These are phyloP conservation scores for Agapornis canus DNA, from an alignment of 2,797 vertebrate genomes.

Conservation along the genomic window DNA sequence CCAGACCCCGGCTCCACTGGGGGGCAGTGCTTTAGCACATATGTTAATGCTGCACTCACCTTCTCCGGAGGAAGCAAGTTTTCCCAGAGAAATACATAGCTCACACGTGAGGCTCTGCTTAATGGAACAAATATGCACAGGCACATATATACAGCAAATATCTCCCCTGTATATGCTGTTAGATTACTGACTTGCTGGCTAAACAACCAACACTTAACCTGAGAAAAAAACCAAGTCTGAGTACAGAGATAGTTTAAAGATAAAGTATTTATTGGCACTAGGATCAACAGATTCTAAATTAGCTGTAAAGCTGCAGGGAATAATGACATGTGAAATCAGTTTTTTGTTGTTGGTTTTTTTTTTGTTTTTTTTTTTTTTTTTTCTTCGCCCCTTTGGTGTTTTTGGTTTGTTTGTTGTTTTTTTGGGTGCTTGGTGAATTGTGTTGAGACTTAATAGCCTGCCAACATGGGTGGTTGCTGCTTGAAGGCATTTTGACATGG, in stretches of 20 bases:
- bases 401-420: too few relatives aligned
- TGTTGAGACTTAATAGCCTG: conserved; percentile 64
- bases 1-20: neutral
- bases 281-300: conserved; percentile 70
- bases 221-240: neutral
- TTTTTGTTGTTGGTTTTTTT: neutral
- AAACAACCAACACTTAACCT: neutral
- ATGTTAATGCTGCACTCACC: neutral
- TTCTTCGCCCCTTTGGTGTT: too few relatives aligned
- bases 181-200: neutral
- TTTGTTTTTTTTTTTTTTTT: too few relatives aligned
- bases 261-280: conserved; percentile 57
- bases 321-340: conserved; percentile 38
- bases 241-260: conserved; percentile 41
- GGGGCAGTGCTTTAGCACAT: conserved; percentile 24
- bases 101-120: neutral
- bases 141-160: neutral
- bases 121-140: neutral
- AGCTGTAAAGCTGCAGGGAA: conserved; percentile 60
- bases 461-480: conserved; percentile 67
- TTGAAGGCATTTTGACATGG: conserved; percentile 56
- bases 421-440: too few relatives aligned
- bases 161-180: neutral
- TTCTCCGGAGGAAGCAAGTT: neutral
- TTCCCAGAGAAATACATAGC: neutral